phyloP scores from a whole-genome alignment of 2,888 invertebrate species.

The Trissonchulus sp. region DNA sequence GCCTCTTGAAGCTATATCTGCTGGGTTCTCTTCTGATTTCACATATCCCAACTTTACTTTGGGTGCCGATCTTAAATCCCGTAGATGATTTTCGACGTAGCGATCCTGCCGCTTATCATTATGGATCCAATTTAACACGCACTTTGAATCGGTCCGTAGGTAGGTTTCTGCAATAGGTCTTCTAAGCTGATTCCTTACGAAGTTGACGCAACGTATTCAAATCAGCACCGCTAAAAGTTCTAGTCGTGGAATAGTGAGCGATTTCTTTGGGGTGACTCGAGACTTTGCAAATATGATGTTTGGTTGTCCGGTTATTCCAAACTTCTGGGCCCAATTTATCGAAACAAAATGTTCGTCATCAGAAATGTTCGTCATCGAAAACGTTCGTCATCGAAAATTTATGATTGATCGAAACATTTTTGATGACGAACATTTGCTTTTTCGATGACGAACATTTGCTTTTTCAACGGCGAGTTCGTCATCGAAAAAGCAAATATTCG shows the following conservation, averaged over 20 bases:
- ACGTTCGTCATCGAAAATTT: too few species aligned
- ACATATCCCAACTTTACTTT: slow-evolving; percentile 10
- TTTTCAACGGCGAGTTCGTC: too few species aligned
- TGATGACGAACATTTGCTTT: too few species aligned
- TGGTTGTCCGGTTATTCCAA: too few species aligned
- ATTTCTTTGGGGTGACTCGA: slow-evolving; percentile 8
- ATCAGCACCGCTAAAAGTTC: slow-evolving; percentile 11
- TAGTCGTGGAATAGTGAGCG: slow-evolving; percentile 17
- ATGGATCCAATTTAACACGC: slow-evolving; percentile 12
- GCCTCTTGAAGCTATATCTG: slow-evolving; percentile 17
- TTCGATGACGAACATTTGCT: too few species aligned
- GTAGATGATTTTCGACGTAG: slow-evolving; percentile 17
- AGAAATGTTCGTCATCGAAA: too few species aligned
- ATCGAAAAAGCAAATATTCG: too few species aligned
- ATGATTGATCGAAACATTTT: too few species aligned
- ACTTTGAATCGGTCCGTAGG: slow-evolving; percentile 10
- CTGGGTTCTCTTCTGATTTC: slow-evolving; percentile 14
- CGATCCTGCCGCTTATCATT: neutral
- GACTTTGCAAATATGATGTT: slow-evolving; percentile 13
- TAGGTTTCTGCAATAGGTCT: neutral
- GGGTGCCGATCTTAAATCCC: neutral
- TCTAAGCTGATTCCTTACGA: slow-evolving; percentile 3
- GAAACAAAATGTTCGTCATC: too few species aligned
- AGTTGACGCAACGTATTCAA: neutral
- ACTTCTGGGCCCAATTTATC: too few species aligned